A percentile compares a stretch with the other conserved stretches of the same genome.
Evolutionary conservation across 1,140 invertebrate species (phyloP).

Genomic region (Drosophila nigromelanica): DNA sequence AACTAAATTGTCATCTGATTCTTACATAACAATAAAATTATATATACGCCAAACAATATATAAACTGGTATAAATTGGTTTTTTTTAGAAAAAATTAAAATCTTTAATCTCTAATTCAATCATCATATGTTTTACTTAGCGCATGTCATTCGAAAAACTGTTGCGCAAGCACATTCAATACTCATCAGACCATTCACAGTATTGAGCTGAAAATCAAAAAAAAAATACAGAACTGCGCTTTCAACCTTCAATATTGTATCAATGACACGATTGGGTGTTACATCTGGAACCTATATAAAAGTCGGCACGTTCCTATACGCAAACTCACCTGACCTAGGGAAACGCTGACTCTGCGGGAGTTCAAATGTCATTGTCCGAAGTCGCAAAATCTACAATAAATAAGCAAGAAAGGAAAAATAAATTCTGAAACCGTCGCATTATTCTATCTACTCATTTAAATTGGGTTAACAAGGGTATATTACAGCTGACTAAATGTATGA

Average conservation of each 20-base stretch:
- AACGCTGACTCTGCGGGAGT: conserved; percentile 30
- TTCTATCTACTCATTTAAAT: too few relatives aligned
- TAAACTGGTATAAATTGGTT: background rate
- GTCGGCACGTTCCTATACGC: conserved; percentile 23
- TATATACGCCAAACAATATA: background rate
- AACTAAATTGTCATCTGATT: too few relatives aligned
- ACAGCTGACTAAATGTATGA: too few relatives aligned
- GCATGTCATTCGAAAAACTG: conserved; percentile 19
- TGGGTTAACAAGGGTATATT: too few relatives aligned
- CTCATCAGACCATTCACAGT: conserved; percentile 18
- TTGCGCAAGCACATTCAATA: background rate
- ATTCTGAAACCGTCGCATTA: conserved; percentile 48
- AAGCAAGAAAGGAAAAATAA: conserved; percentile 28
- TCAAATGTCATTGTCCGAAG: conserved; percentile 32
- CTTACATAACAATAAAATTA: background rate
- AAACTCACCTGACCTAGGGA: conserved; percentile 10
- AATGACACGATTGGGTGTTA: conserved; percentile 27
- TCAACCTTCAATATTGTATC: conserved; percentile 8
- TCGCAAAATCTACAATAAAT: conserved; percentile 29
- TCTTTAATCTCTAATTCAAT: background rate
- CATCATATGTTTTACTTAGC: conserved; percentile 3
- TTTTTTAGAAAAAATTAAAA: background rate
- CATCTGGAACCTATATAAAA: conserved; percentile 10
- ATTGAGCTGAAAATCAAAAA: background rate
- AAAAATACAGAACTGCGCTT: conserved; percentile 8